phyloP scores from a whole-genome alignment of 2,888 invertebrate genomes.

The Spodoptera picta region DNA sequence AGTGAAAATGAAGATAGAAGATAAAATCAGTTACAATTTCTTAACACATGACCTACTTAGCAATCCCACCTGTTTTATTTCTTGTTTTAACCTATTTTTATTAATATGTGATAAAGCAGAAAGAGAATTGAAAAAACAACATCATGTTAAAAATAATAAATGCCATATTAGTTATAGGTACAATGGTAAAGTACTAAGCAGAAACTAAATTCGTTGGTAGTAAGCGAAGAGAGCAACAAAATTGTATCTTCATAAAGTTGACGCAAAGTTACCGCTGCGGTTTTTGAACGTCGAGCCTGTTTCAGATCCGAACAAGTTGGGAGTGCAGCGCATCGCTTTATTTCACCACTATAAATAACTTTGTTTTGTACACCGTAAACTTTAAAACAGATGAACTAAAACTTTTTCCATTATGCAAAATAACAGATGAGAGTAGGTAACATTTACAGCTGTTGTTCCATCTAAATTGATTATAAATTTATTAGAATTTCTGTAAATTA shows the following conservation, averaged over 20 bases:
- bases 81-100: too few species aligned
- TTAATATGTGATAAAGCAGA: too few species aligned
- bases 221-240: slow-evolving; percentile 52
- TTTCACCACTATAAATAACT: slow-evolving; percentile 78
- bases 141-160: too few species aligned
- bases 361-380: slow-evolving; percentile 76
- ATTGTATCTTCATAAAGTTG: slow-evolving; percentile 75
- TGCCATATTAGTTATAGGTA: too few species aligned
- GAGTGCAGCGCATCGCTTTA: slow-evolving; percentile 74
- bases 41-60: too few species aligned
- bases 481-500: slow-evolving; percentile 15
- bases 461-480: neutral
- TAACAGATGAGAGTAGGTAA: slow-evolving; percentile 9
- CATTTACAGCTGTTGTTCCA: slow-evolving; percentile 3
- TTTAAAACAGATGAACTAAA: slow-evolving; percentile 64
- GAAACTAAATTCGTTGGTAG: slow-evolving; percentile 4
- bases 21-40: too few species aligned
- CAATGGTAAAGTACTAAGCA: too few species aligned
- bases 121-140: too few species aligned
- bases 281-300: slow-evolving; percentile 72
- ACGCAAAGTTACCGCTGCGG: slow-evolving; percentile 77
- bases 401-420: slow-evolving; percentile 48
- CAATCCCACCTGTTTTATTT: too few species aligned
- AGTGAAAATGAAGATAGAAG: neutral
- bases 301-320: slow-evolving; percentile 71